Conservation (phyloP, 1,140 invertebrate genomes). For the Leptinotarsa texana region DNA sequence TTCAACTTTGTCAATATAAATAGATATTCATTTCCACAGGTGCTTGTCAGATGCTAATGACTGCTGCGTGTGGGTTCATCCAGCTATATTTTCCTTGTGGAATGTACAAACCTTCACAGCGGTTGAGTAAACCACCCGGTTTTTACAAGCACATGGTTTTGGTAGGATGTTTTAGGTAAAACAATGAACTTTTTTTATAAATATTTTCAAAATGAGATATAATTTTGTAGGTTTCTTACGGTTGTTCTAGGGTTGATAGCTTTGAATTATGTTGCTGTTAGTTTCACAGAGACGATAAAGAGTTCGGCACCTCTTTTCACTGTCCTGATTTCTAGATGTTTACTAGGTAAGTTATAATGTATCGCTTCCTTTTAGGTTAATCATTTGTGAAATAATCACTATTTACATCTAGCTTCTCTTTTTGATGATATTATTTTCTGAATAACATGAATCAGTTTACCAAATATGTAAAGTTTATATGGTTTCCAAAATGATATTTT, state of each 20-base stretch:
- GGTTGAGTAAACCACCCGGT: slow-evolving; percentile 68
- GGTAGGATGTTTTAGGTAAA: slow-evolving; percentile 74
- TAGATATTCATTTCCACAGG: slow-evolving; percentile 55
- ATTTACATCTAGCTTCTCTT: no score
- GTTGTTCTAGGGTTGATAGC: slow-evolving; percentile 77
- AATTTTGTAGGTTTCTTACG: slow-evolving; percentile 69
- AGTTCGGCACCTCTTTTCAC: slow-evolving; percentile 85
- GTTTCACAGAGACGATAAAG: slow-evolving; percentile 86
- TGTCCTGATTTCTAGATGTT: slow-evolving; percentile 74
- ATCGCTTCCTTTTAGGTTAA: no score
- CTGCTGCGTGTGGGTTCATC: slow-evolving; percentile 74
- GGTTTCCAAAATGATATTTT: no score
- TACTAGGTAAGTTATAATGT: slow-evolving; percentile 62
- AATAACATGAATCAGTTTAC: no score
- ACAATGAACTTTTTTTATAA: slow-evolving; percentile 2
- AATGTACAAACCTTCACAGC: slow-evolving; percentile 66
- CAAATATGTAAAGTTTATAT: no score
- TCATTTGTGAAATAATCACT: no score
- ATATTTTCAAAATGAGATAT: not conserved
- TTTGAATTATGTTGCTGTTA: slow-evolving; percentile 82
- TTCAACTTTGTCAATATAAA: no score
- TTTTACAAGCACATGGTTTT: slow-evolving; percentile 79
- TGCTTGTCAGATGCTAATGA: slow-evolving; percentile 79
- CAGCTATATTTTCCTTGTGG: slow-evolving; percentile 79
- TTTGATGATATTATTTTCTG: no score